Evolutionary conservation across 2,797 vertebrate species (phyloP).

Genomic region (Amniataba percoides): DNA sequence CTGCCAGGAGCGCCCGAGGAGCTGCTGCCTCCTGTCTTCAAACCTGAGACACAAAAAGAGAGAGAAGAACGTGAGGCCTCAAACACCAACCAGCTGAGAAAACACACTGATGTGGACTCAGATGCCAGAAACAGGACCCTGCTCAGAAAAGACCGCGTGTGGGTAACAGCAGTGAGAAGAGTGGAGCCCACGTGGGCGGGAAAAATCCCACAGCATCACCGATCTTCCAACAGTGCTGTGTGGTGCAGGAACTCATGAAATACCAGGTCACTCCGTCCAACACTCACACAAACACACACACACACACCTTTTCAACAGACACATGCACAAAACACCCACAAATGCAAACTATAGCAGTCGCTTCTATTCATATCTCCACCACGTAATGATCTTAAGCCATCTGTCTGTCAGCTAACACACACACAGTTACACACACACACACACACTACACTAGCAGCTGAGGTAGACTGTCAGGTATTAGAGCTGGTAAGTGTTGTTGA

Average conservation of each 20-base stretch:
- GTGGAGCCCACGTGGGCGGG: conserved; percentile 56
- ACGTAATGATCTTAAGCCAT: conserved; percentile 66
- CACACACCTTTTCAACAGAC: conserved; percentile 35
- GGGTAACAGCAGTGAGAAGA: conserved; percentile 41
- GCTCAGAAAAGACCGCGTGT: conserved; percentile 42
- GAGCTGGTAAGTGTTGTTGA: conserved; percentile 49
- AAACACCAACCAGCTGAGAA: conserved; percentile 36
- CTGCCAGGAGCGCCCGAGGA: conserved; percentile 91
- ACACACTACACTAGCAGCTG: conserved; percentile 44
- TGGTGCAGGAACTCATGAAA: conserved; percentile 59
- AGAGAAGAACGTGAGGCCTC: conserved; percentile 30
- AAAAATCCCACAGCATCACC: conserved; percentile 70
- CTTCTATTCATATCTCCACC: conserved; percentile 72
- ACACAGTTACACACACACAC: conserved; percentile 15
- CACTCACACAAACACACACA: conserved; percentile 19
- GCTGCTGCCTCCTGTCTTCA: conserved; percentile 94
- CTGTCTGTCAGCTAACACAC: conserved; percentile 62
- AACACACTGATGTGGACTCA: conserved; percentile 39
- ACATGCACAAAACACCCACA: conserved; percentile 56
- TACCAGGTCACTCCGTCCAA: conserved; percentile 54
- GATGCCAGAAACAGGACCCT: conserved; percentile 38
- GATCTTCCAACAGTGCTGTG: conserved; percentile 51
- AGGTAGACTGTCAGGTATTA: conserved; percentile 45
- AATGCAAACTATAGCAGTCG: conserved; percentile 64
- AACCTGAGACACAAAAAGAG: conserved; percentile 81